phyloP scores from a whole-genome alignment of 2,888 invertebrate species.

The Eupithecia subumbrata region DNA sequence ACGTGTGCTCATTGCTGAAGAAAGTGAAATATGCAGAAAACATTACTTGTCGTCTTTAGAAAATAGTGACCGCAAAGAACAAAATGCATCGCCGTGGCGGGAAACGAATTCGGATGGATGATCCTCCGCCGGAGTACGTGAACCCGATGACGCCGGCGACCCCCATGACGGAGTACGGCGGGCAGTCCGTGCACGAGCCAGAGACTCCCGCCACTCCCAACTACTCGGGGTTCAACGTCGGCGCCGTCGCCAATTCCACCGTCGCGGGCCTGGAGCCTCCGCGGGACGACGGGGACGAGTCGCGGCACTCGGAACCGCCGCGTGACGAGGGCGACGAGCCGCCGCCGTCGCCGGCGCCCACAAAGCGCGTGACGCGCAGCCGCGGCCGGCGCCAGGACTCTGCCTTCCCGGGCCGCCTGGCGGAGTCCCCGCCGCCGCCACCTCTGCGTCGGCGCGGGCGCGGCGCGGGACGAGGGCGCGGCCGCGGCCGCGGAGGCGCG shows the following conservation, averaged over 20 bases:
- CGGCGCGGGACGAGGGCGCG: slow-evolving; percentile 68
- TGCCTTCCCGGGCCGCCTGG: slow-evolving; percentile 75
- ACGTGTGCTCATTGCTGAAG: not conserved
- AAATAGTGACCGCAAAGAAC: slow-evolving; percentile 23
- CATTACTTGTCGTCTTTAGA: not conserved
- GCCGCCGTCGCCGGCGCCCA: slow-evolving; percentile 84
- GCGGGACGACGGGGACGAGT: slow-evolving; percentile 71
- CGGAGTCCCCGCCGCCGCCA: slow-evolving; percentile 79
- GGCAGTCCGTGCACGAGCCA: slow-evolving; percentile 79
- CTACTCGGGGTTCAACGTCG: slow-evolving; percentile 73
- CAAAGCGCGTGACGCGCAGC: slow-evolving; percentile 87
- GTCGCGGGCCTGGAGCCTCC: slow-evolving; percentile 58
- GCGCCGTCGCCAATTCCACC: slow-evolving; percentile 67
- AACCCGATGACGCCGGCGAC: slow-evolving; percentile 85
- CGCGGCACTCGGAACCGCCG: slow-evolving; percentile 48
- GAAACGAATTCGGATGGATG: slow-evolving; percentile 96
- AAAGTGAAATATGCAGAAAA: slow-evolving; percentile 15
- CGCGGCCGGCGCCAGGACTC: slow-evolving; percentile 82
- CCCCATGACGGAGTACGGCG: slow-evolving; percentile 83
- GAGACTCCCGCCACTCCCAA: slow-evolving; percentile 77
- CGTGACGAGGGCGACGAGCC: slow-evolving; percentile 73
- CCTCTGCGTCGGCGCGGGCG: slow-evolving; percentile 72
- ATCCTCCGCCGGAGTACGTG: slow-evolving; percentile 94
- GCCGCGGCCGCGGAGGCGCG: slow-evolving; percentile 73
- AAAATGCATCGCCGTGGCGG: slow-evolving; percentile 93